phyloP scores from a whole-genome alignment of 2,113 vertebrate genomes.

The Opisthocomus hoazin region DNA sequence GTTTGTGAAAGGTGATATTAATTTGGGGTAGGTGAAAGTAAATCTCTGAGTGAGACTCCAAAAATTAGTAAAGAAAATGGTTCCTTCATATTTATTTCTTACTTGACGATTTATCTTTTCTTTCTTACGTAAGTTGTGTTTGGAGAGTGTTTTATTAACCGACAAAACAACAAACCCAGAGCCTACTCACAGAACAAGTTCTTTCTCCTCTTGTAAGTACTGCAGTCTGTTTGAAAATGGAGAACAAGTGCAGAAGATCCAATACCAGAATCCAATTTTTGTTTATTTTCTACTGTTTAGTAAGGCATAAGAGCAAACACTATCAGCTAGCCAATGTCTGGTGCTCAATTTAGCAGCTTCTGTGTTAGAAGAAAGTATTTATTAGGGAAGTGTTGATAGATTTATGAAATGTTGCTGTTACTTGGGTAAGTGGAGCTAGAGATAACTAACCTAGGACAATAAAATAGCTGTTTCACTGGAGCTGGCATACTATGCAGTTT shows the following conservation, averaged over 20 bases:
- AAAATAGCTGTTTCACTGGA: conserved; percentile 28
- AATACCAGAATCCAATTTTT: not conserved
- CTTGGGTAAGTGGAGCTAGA: not conserved
- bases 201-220: not conserved
- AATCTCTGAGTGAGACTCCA: not conserved
- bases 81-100: not conserved
- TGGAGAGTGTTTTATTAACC: not conserved
- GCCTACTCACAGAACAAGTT: not conserved
- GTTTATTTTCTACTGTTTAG: not conserved
- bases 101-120: not conserved
- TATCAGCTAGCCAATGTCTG: not conserved
- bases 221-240: not conserved
- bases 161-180: not conserved
- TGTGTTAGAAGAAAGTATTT: not conserved
- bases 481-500: not conserved
- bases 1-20: not conserved
- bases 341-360: not conserved
- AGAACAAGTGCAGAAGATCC: not conserved
- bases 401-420: conserved; percentile 37
- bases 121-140: not conserved
- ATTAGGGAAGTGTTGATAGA: not conserved
- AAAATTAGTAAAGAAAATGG: not conserved
- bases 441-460: conserved; percentile 19
- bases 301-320: not conserved
- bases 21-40: not conserved